phyloP scores from a whole-genome alignment of 2,113 vertebrate species.

The Xiphophorus couchianus region DNA sequence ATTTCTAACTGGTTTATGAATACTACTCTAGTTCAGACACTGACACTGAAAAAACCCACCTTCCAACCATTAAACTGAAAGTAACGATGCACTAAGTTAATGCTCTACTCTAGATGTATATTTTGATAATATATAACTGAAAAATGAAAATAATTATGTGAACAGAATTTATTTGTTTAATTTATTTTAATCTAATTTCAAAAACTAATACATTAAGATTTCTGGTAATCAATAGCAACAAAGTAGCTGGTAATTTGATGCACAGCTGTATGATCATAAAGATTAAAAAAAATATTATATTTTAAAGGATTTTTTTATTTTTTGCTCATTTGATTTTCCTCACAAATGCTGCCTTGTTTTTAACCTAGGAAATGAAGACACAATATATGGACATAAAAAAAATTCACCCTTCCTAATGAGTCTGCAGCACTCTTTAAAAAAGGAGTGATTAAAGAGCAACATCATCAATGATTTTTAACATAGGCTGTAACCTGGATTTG shows the following conservation, averaged over 20 bases:
- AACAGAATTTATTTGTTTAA: not conserved
- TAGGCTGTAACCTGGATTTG: conserved; percentile 9
- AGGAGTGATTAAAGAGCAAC: too few species aligned
- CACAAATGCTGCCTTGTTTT: not conserved
- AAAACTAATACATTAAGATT: not conserved
- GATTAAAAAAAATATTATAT: not conserved
- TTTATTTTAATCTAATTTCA: not conserved
- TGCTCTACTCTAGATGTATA: not conserved
- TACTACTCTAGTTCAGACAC: conserved; percentile 52
- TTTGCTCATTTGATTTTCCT: not conserved
- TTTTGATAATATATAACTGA: not conserved
- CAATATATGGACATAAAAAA: too few species aligned
- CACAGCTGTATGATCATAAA: not conserved
- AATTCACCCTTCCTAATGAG: too few species aligned
- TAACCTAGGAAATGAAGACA: not conserved
- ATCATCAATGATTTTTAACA: conserved; percentile 7
- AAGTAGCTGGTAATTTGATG: not conserved
- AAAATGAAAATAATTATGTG: not conserved
- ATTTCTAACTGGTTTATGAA: conserved; percentile 45
- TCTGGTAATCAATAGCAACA: not conserved
- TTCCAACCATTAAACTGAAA: not conserved
- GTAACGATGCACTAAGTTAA: not conserved
- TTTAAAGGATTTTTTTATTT: not conserved
- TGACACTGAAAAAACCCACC: not conserved
- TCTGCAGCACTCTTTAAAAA: too few species aligned